These are phyloP conservation scores for Pelusios castaneus DNA, from an alignment of 2,113 vertebrate genomes.

Conservation along the genomic window DNA sequence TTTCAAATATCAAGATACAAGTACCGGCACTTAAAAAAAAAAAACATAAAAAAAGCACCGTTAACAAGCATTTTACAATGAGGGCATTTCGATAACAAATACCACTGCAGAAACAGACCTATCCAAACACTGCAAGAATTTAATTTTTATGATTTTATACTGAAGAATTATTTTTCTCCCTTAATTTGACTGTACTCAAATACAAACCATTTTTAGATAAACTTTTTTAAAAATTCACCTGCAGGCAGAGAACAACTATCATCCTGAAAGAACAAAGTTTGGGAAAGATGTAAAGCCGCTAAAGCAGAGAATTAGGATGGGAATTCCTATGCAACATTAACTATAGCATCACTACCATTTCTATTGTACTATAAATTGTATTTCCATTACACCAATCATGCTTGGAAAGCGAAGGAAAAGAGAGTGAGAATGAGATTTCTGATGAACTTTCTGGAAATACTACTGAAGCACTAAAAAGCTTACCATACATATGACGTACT, in stretches of 20 bases:
- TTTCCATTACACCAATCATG: rapidly evolving
- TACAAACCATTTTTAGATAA: background rate
- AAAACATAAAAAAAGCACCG: no score
- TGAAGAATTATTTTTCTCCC: background rate
- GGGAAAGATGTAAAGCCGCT: background rate
- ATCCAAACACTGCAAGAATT: background rate
- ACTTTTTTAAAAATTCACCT: background rate
- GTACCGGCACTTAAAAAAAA: no score
- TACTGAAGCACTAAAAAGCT: conserved; percentile 55
- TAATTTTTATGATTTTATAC: no score
- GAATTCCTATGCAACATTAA: background rate
- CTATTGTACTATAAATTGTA: background rate
- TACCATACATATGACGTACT: conserved; percentile 99
- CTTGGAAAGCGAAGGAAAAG: background rate
- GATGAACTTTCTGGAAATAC: background rate
- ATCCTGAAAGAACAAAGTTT: background rate
- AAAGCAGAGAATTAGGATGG: background rate
- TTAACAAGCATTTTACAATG: background rate
- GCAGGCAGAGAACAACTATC: background rate
- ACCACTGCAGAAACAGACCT: background rate
- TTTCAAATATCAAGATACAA: no score
- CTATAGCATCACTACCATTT: background rate
- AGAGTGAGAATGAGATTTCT: background rate
- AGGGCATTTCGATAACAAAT: background rate
- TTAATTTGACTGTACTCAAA: background rate